phyloP scores from a whole-genome alignment of 1,140 invertebrate species.

The Eriosoma lanigerum region DNA sequence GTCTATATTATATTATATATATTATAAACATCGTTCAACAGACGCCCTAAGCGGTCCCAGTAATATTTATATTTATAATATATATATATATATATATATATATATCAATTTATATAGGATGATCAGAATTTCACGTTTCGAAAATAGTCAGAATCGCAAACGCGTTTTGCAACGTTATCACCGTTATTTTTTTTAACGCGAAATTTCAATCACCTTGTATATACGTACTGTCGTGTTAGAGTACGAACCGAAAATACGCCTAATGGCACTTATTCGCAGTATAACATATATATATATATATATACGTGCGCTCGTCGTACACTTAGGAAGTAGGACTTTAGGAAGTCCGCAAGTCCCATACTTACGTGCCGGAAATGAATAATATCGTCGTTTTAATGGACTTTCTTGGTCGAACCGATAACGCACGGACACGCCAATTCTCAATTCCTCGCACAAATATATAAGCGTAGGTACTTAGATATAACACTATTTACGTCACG shows the following conservation, averaged over 20 bases:
- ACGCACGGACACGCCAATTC: slow-evolving; percentile 6
- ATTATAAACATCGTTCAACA: background rate
- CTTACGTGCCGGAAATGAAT: slow-evolving; percentile 11
- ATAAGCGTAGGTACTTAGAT: no score
- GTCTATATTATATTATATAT: slow-evolving; percentile 4
- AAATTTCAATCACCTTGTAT: no score
- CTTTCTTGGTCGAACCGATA: slow-evolving; percentile 19
- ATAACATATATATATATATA: no score
- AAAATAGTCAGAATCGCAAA: no score
- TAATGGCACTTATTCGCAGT: background rate
- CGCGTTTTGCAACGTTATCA: no score
- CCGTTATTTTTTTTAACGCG: no score
- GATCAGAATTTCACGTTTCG: no score
- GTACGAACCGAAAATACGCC: background rate
- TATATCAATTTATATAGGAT: no score
- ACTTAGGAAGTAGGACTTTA: background rate
- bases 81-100: no score
- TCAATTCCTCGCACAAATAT: background rate
- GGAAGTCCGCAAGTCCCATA: background rate
- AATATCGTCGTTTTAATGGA: slow-evolving; percentile 10
- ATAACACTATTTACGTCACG: background rate
- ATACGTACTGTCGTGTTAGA: no score
- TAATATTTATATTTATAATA: background rate
- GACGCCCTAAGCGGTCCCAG: background rate
- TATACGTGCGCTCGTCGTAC: background rate